Conservation (phyloP, 2,888 invertebrate genomes). For the Nephrocerus scutellatus region DNA sequence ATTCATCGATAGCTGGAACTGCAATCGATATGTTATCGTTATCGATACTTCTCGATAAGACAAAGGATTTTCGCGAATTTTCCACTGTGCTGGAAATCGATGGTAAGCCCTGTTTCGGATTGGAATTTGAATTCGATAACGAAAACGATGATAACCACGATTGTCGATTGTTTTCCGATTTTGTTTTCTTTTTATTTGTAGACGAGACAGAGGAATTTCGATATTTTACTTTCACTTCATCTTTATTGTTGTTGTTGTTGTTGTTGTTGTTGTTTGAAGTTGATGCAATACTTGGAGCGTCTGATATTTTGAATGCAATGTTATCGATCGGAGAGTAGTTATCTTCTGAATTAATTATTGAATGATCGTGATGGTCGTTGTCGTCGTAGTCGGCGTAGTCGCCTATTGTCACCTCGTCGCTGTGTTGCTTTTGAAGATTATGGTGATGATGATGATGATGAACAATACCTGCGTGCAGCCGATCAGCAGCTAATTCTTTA, state of each 20-base stretch:
- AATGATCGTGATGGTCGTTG: too few species aligned
- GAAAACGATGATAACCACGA: slow-evolving; percentile 33
- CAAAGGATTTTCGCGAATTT: too few species aligned
- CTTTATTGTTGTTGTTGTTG: slow-evolving; percentile 1
- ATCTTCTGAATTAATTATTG: too few species aligned
- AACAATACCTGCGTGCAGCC: too few species aligned
- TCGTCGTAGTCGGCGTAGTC: slow-evolving; percentile 8
- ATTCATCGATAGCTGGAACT: too few species aligned
- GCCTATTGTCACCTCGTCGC: slow-evolving; percentile 23
- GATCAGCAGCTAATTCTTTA: too few species aligned
- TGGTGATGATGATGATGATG: too few species aligned
- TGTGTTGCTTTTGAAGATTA: slow-evolving; percentile 21
- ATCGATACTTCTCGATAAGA: too few species aligned
- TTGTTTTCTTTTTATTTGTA: slow-evolving; percentile 10
- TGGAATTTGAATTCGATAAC: too few species aligned
- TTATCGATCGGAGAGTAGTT: not conserved
- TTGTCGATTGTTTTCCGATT: slow-evolving; percentile 29
- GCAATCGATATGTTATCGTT: too few species aligned
- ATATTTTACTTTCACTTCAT: slow-evolving; percentile 19
- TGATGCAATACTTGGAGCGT: slow-evolving; percentile 9
- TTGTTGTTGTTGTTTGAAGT: slow-evolving; percentile 12
- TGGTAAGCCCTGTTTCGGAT: too few species aligned
- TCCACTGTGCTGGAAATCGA: too few species aligned
- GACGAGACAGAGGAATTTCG: slow-evolving; percentile 22
- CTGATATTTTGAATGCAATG: slow-evolving; percentile 15